Conservation (phyloP, 2,797 vertebrate species). For the Tamandua tetradactyla region DNA sequence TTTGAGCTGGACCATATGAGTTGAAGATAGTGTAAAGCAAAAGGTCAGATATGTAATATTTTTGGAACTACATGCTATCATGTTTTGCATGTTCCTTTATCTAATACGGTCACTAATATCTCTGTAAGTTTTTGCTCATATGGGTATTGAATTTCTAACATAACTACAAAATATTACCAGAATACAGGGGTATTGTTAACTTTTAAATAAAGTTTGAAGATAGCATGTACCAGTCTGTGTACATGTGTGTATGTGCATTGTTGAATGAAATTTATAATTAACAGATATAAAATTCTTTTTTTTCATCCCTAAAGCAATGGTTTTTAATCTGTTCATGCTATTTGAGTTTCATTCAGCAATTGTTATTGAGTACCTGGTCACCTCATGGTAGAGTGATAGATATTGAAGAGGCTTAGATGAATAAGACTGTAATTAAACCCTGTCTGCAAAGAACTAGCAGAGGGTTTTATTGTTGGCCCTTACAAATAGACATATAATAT, state of each 20-base stretch:
- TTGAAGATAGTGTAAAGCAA: not conserved
- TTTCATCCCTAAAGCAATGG: not conserved
- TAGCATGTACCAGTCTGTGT: not conserved
- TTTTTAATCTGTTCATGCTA: not conserved
- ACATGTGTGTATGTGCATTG: not conserved
- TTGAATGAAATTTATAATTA: constrained; percentile 17
- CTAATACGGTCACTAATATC: not conserved
- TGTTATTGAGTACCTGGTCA: not conserved
- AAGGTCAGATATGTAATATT: not conserved
- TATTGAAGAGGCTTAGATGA: not conserved
- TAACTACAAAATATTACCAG: not conserved
- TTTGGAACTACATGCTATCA: not conserved
- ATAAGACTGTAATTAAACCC: not conserved
- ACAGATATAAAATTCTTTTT: not conserved
- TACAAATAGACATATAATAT: too few species aligned
- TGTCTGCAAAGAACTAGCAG: not conserved
- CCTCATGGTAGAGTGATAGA: not conserved
- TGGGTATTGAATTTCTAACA: not conserved
- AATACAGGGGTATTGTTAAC: not conserved
- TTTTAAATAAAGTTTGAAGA: not conserved
- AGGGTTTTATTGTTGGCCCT: too few species aligned
- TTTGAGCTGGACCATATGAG: not conserved
- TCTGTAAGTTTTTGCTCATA: not conserved
- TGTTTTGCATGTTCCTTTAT: constrained; percentile 8
- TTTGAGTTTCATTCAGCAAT: not conserved